A percentile compares a stretch with the other conserved stretches of the same genome.
Conservation (phyloP, 2,888 invertebrate genomes). For the Cybosia mesomella region DNA sequence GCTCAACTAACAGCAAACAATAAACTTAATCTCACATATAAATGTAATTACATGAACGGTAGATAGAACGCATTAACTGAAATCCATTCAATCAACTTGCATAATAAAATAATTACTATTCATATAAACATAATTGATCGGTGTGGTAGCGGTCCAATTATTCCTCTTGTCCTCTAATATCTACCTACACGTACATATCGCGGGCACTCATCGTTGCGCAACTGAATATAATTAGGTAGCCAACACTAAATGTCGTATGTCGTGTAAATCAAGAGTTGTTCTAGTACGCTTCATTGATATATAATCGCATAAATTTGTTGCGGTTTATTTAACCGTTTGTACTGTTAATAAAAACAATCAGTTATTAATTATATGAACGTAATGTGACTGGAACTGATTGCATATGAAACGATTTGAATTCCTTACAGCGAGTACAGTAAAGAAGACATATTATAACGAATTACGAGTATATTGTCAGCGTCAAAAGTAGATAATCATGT, state of each 20-base stretch:
- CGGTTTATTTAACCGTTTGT: background rate
- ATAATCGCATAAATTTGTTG: constrained; percentile 20
- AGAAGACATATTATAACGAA: constrained; percentile 18
- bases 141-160: constrained; percentile 59
- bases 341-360: background rate
- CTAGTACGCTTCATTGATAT: constrained; percentile 41
- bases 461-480: no score
- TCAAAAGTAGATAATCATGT: no score
- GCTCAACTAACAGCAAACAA: background rate
- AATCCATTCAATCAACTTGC: constrained; percentile 52
- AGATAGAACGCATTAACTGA: constrained; percentile 35
- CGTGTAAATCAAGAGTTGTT: constrained; percentile 58
- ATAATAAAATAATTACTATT: constrained; percentile 61
- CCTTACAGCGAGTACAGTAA: constrained; percentile 27
- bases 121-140: constrained; percentile 64
- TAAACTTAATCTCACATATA: constrained; percentile 8
- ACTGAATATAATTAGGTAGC: constrained; percentile 67
- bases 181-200: constrained; percentile 59
- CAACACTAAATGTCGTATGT: constrained; percentile 64
- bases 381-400: background rate
- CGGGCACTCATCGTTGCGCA: constrained; percentile 59
- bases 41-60: constrained; percentile 21
- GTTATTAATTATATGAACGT: background rate
- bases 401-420: constrained; percentile 24
- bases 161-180: constrained; percentile 58